These are phyloP conservation scores for Menura novaehollandiae DNA, from an alignment of 2,113 vertebrate species.

Conservation along the genomic window DNA sequence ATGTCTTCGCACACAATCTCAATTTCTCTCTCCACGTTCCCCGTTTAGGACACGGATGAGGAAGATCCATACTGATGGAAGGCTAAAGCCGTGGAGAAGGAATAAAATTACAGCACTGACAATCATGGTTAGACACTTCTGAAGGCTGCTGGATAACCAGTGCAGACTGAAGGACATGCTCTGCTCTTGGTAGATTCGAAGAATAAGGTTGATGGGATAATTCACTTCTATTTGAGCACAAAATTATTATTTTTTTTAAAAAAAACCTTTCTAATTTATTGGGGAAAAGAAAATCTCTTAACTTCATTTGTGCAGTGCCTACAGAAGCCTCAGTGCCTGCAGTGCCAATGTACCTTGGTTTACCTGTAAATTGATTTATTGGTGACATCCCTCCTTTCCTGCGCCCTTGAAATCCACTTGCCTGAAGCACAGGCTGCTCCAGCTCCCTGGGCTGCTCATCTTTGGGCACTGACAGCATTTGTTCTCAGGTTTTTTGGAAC, in stretches of 20 bases:
- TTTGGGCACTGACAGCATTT: not conserved
- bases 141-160: not conserved
- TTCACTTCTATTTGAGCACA: not conserved
- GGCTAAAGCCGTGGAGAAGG: not conserved
- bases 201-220: not conserved
- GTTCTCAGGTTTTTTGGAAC: not conserved
- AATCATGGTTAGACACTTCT: not conserved
- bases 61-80: constrained; percentile 64
- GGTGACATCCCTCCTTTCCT: not conserved
- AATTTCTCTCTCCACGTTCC: not conserved
- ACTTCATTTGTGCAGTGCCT: not conserved
- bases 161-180: not conserved
- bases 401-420: not conserved
- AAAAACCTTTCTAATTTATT: not conserved
- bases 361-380: not conserved
- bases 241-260: not conserved
- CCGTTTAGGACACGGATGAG: constrained; percentile 67
- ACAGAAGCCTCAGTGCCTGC: not conserved
- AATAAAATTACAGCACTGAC: not conserved
- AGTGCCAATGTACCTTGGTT: not conserved
- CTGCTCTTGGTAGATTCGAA: not conserved
- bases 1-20: not conserved
- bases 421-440: not conserved
- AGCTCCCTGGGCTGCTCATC: not conserved
- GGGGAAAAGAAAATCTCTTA: not conserved